Base-by-base conservation (phyloP, 2,113 vertebrate genomes). In the Sturnira hondurensis region DNA sequence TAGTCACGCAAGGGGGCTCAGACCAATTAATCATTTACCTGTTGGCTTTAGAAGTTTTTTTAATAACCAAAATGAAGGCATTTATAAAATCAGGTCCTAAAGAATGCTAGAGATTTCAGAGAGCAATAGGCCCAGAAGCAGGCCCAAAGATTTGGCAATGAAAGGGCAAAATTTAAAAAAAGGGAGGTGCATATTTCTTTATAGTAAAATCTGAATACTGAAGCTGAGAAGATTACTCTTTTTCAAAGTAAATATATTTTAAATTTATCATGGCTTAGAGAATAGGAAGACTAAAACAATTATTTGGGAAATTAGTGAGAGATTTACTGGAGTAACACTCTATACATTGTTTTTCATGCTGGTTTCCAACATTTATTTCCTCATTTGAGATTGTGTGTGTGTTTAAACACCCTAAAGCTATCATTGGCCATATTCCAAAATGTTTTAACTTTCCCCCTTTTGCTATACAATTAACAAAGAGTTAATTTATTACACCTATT, bases 391-490 rank as follows among this genome's bases (percentile, higher is more conserved):
- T 81, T 89, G 26, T 88, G 22, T 85, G 28, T 63, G 31, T 41
- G 31, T 90, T 81, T 93, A 28, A 94, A 38, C 1, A 61, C 2
- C 43, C 15, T 71, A 77, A 84, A 92, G 8, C 22, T 92, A 67
- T 90, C 15, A 77, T 77, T 91, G 14, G 7, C 4, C 16, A n/a
- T 63, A 83, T 80, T 91, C 15, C 19, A 88, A 43, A 81, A 0
- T 91, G 20, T 89, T 28, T 93, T 92, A 82, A 95, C 14, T 91
- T 88, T 61, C 16, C 7, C n/a, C 41, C 38, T 33, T 76, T 96
- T 95, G 45, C 70, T 85, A 67, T 38, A 52, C 14, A 84, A 1
- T 47, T 92, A 56, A 77, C 15, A 86, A 81, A 7, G 38, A 90
- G 15, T 50, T 80, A 78, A 70, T 52, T 74, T 82, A 78, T 68